Percentiles rank a stretch among this genome's conserved stretches.
Conservation (phyloP, 1,140 invertebrate species). For the Samia ricini region DNA sequence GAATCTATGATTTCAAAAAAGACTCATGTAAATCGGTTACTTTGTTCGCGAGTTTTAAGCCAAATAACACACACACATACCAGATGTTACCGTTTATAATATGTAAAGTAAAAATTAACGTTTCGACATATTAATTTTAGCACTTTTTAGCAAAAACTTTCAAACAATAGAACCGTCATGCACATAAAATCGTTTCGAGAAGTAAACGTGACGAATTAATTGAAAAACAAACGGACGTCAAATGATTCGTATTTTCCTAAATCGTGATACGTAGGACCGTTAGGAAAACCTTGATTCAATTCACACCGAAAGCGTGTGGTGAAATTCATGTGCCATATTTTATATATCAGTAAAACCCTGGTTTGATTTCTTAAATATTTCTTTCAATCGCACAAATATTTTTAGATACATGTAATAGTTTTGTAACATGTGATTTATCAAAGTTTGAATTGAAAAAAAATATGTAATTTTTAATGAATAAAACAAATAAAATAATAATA, state of each 20-base stretch:
- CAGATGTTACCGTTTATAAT: neutral
- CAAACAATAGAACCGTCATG: neutral
- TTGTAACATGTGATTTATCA: too few species aligned
- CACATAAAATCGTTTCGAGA: neutral
- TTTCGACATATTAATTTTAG: neutral
- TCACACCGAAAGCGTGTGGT: neutral
- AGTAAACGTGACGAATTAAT: neutral
- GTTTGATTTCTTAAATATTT: too few species aligned
- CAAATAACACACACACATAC: too few species aligned
- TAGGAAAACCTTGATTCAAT: conserved; percentile 10
- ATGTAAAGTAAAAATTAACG: neutral
- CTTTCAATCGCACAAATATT: too few species aligned
- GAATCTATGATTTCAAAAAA: too few species aligned
- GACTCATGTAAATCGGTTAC: too few species aligned
- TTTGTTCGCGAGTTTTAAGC: too few species aligned
- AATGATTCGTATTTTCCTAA: neutral
- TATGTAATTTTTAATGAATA: too few species aligned
- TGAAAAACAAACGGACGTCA: neutral
- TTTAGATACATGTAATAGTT: too few species aligned
- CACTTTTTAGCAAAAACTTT: neutral
- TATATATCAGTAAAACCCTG: too few species aligned
- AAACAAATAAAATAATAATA: too few species aligned
- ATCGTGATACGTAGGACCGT: neutral
- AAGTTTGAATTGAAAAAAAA: too few species aligned
- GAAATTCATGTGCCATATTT: neutral